Conservation (phyloP, 2,888 invertebrate species). For the Troglohyphantes excavatus region DNA sequence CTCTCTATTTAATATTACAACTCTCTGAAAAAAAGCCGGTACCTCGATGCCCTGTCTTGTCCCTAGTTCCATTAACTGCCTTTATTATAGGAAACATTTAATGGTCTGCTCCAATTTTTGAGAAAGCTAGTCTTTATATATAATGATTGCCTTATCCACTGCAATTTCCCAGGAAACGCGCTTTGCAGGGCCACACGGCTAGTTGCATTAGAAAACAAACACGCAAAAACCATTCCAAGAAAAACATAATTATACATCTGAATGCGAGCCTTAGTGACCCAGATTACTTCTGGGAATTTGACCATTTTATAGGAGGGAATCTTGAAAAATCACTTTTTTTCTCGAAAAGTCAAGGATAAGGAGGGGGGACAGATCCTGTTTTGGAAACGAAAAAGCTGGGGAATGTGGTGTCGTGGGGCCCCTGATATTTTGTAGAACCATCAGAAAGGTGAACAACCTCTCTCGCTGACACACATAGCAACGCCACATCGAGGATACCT, state of each 20-base stretch:
- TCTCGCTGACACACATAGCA: background rate
- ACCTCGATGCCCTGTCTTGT: no score
- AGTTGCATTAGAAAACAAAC: no score
- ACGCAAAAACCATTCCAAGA: background rate
- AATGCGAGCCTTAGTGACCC: background rate
- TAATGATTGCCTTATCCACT: no score
- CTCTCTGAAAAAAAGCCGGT: no score
- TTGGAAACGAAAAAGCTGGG: background rate
- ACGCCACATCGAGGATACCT: background rate
- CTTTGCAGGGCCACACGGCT: no score
- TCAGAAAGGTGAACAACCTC: constrained; percentile 1
- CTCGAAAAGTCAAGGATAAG: background rate
- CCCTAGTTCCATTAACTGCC: no score
- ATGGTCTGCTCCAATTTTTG: no score
- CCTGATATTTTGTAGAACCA: background rate
- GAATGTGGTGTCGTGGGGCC: background rate
- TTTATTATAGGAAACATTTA: no score
- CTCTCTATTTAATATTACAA: no score
- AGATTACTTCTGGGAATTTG: background rate
- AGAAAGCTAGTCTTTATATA: no score
- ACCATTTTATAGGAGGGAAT: background rate
- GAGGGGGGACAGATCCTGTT: background rate
- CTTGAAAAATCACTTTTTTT: background rate
- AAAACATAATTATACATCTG: background rate
- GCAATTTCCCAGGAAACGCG: no score